Conservation (phyloP, 2,888 invertebrate genomes). For the Pemphredon lugubris region DNA sequence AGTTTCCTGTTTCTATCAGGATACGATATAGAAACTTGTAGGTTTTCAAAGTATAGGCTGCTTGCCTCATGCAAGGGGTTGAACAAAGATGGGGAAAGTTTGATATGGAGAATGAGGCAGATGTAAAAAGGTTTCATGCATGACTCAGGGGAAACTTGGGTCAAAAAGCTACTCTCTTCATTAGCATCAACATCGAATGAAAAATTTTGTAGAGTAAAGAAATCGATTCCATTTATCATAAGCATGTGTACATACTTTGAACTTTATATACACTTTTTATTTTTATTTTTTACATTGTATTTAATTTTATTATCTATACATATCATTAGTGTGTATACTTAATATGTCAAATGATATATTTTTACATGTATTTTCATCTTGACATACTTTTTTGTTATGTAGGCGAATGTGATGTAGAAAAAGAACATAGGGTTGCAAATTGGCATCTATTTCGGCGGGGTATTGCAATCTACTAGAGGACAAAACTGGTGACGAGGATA, state of each 20-base stretch:
- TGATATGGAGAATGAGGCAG: constrained; percentile 33
- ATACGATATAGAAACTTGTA: too few species aligned
- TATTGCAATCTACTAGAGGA: constrained; percentile 55
- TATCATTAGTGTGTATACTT: neutral
- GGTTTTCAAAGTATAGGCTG: neutral
- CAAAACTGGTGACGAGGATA: constrained; percentile 45
- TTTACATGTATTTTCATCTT: neutral
- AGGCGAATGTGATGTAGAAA: constrained; percentile 74
- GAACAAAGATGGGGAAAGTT: constrained; percentile 18
- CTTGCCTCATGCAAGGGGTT: neutral
- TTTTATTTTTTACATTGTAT: neutral
- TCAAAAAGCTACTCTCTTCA: constrained; percentile 17
- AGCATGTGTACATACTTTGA: too few species aligned
- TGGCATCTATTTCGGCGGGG: constrained; percentile 52
- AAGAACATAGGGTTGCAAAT: constrained; percentile 21
- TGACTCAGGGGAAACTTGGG: constrained; percentile 41
- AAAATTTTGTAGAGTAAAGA: too few species aligned
- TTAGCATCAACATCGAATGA: too few species aligned
- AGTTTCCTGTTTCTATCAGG: too few species aligned
- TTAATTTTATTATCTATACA: neutral
- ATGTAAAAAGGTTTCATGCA: constrained; percentile 40
- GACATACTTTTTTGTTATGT: neutral
- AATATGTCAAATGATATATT: neutral
- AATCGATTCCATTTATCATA: too few species aligned
- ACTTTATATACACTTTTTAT: too few species aligned